Evolutionary conservation across 2,888 invertebrate genomes (phyloP), one percentile per base, ranked within the genome.

Genomic region (Calliphora vomitoria): DNA sequence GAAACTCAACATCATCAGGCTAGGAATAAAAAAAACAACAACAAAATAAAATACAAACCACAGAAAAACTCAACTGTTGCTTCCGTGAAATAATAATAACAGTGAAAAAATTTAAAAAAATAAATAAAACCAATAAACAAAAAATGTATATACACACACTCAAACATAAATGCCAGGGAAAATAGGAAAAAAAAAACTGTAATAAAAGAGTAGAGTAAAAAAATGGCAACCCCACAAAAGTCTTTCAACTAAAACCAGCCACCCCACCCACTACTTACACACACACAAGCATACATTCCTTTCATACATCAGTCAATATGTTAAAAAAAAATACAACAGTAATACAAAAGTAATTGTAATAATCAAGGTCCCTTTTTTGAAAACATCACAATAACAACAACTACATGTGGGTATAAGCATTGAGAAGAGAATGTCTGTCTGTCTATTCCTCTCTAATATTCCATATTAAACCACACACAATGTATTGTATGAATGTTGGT

Each of bases 11-110:
- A 66, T 72, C 64, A 69, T 64, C 75, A 69, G 68, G 13, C 35
- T 66, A 58, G 58, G 20, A 58, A 75, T 66, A 80, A 74, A 44
- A n/a, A 25, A 20, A 82, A 38, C 31, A 18, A 55, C 11, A 82
- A 47, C 69, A 80, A 60, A 60, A 31, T 60, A 31, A 18, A 3
- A 53, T n/a, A 11, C 35, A 68, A 58, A 79, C 20, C 25, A 76
- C 66, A 58, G 15, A 76, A 72, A 72, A 84, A 75, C 20, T 66
- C 66, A 83, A 78, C 86, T 74, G 84, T 84, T 84, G 84, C 84
- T 84, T 84, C 72, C 47, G 47, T 72, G 78, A 47, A 82, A 83
- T 69, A 71, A 44, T 69, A 71, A 44, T 47, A 50, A 76, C 20
- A 55, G 64, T 6, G 44, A 50, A 60, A 69, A 74, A 71, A 80